Base-by-base conservation (phyloP, 2,888 invertebrate species). In the Dicycla oo region DNA sequence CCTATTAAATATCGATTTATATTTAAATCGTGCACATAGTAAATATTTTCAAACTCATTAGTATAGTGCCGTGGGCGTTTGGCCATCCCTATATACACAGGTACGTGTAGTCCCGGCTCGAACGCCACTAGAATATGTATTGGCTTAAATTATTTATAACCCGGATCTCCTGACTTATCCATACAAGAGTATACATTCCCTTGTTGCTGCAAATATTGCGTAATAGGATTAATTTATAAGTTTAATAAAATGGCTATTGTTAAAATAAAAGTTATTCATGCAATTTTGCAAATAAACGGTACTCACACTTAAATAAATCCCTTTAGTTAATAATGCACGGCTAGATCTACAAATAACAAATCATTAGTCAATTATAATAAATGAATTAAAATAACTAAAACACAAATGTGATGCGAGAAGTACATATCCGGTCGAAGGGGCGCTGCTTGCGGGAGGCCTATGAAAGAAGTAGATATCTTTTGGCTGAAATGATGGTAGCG, bases 101-200 rank as follows among this genome's bases (percentile, higher is more conserved):
- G 34, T 34, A 34, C 34, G 1, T n/a, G 11, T 18, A 30, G 30
- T 23, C 49, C n/a, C 23, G 34, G 49, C n/a, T 54, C 62, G 56
- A 53, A 80, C 45, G 18, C 53, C 34, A 57, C 57, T 75, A 49
- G 63, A 69, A 75, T 78, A 78, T 78, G 65, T 81, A 78, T 70
- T 34, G 58, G 18, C 23, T 56, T 70, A 63, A 69, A 76, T 81
- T 69, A 79, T 81, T 76, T 79, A 81, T 70, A 54, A 23, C n/a
- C 53, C 26, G 56, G 63, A 75, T 80, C 53, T 67, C 45, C 75
- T 75, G 38, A 47, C 67, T 58, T 73, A 51, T 23, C 49, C 67
- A 38, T 53, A 23, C 6, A 13, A 15, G 58, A 68, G 23, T 30
- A 49, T n/a, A 73, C 11, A 23, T 51, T 75, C 11, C 34, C 38